These are phyloP conservation scores for Drosophila longiperda DNA, from an alignment of 2,888 invertebrate genomes.

Conservation along the genomic window DNA sequence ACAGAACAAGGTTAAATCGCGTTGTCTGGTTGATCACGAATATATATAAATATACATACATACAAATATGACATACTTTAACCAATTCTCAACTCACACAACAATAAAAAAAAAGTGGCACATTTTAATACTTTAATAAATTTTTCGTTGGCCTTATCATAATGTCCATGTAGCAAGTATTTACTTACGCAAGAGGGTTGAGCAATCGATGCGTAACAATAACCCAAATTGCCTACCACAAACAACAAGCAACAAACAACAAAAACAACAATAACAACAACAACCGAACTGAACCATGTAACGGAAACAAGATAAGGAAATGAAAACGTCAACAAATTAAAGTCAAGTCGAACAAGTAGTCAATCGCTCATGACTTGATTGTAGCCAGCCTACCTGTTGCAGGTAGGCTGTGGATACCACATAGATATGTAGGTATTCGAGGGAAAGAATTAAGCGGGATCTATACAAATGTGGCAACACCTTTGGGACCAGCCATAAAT, in stretches of 20 bases:
- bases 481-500: slow-evolving; percentile 26
- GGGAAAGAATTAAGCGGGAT: not conserved
- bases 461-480: slow-evolving; percentile 10
- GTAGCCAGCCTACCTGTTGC: slow-evolving; percentile 18
- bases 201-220: slow-evolving; percentile 67
- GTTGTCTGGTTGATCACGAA: not conserved
- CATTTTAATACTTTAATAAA: not conserved
- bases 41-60: not conserved
- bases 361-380: slow-evolving; percentile 41
- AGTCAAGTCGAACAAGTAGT: slow-evolving; percentile 46
- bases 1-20: not conserved
- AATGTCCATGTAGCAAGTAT: slow-evolving; percentile 29
- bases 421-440: not conserved
- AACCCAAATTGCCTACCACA: slow-evolving; percentile 55
- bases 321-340: slow-evolving; percentile 59
- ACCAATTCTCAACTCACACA: not conserved
- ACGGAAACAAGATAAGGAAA: slow-evolving; percentile 51
- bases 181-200: slow-evolving; percentile 51
- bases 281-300: slow-evolving; percentile 37
- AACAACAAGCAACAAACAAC: slow-evolving; percentile 12
- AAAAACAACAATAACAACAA: slow-evolving; percentile 9
- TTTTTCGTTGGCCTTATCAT: slow-evolving; percentile 34
- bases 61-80: not conserved
- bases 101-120: slow-evolving; percentile 2
- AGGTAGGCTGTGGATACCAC: not conserved